Conservation (phyloP, 2,113 vertebrate species). For the Microcebus lehilahytsara region DNA sequence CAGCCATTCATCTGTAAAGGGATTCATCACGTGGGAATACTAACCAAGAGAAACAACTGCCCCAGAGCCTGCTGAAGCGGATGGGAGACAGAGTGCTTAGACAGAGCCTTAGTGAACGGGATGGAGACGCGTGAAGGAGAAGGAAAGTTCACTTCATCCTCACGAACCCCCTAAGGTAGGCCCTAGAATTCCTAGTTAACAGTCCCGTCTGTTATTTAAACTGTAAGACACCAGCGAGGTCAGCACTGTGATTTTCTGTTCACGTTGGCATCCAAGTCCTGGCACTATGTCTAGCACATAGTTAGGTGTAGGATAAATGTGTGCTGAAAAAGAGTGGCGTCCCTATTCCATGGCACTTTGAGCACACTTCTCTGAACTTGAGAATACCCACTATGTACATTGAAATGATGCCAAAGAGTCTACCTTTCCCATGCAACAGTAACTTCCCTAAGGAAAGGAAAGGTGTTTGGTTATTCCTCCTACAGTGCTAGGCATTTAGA, state of each 20-base stretch:
- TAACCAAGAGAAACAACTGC: neutral
- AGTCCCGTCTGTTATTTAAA: neutral
- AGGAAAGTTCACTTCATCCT: neutral
- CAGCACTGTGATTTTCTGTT: neutral
- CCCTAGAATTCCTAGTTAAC: too few species aligned
- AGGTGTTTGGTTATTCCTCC: neutral
- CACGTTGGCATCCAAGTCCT: neutral
- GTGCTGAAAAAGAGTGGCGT: too few species aligned
- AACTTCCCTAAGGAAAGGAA: neutral
- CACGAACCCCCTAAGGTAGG: neutral
- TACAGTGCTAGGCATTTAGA: neutral
- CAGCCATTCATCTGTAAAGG: neutral
- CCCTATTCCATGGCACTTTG: rapidly evolving
- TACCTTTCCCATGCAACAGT: neutral
- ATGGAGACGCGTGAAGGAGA: neutral
- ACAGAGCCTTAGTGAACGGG: neutral
- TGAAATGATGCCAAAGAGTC: neutral
- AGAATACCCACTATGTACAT: neutral
- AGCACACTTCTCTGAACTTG: neutral
- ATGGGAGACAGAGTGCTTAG: neutral
- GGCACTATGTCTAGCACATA: neutral
- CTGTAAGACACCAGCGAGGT: neutral
- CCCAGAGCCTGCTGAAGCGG: neutral
- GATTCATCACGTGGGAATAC: neutral
- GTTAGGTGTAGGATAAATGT: neutral